Base-by-base conservation (phyloP, 2,888 invertebrate species). In the Lissocephala sabroskyi region DNA sequence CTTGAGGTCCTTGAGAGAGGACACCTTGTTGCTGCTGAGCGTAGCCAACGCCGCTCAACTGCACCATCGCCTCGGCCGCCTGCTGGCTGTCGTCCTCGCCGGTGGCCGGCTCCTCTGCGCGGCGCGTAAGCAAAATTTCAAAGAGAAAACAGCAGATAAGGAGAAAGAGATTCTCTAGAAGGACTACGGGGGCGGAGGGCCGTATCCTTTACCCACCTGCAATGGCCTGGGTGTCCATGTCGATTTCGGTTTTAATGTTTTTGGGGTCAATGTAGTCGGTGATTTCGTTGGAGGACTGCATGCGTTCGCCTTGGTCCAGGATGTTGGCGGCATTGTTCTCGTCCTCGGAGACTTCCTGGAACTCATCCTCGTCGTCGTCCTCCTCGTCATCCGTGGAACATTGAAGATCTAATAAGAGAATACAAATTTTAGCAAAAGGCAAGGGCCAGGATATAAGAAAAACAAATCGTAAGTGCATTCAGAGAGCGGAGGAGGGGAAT, bases 1-100 rank as follows among this genome's bases (percentile, higher is more conserved):
- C 23, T 23, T 23, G 7, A 23, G 23, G 23, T 3, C 7, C 7
- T 23, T 23, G 4, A 5, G 7, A 23, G 59, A 64, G 65, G 63
- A 61, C 77, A 83, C 83, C 83, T 84, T 84, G 82, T 66, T 79
- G 82, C 77, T 83, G 82, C 79, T 83, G 82, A 65, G 87, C 86
- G 81, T 88, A 91, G 47, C 89, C 89, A 81, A 90, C 88, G 61
- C 89, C 88, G 79, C 84, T 84, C 87, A 92, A 86, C 79, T 92
- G 91, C 32, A 92, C 91, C 90, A 92, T 90, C 7, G 92, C 91
- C 82, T 92, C 92, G 1, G 90, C 91, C 1, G 89, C 92, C 74
- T 92, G 92, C 77, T 90, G 91, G 71, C 88, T 89, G 77, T 88
- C 89, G 65, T 89, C 89, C 65, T 89, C 89, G 56, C 81, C 79